Evolutionary conservation across 2,113 vertebrate genomes (phyloP), one percentile per base, ranked within the genome.

Genomic region (Urocolius indicus): DNA sequence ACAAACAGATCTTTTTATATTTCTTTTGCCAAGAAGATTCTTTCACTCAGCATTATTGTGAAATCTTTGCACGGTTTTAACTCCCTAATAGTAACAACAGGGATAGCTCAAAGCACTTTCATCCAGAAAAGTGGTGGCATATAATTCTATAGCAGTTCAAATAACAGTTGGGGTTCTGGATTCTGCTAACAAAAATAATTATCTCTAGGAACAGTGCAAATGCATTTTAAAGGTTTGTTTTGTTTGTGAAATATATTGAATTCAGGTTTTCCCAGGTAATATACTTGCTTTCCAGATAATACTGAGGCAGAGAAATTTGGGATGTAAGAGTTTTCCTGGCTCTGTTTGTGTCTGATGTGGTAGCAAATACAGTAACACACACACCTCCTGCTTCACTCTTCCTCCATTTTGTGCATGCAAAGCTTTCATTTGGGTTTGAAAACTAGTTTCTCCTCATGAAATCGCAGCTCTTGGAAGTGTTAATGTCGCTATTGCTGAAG

Each of bases 401-500:
- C 76, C 87, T 94, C 91, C 94, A 88, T 95, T 89, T 93, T 93
- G 62, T 76, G 63, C 62, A 80, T 45, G 76, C 54, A 94, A 73
- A 80, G 34, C 72, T 86, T 76, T 62, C 16, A 4, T 67, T 83
- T 73, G 15, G 76, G 34, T 93, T 89, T 52, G 46, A 78, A 84
- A 90, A 59, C 59, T 38, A 38, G 20, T 43, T 87, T 80, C 85
- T 84, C 38, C 68, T 92, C 34, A 10, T 81, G 75, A 92, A 84
- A 86, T 63, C 65, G 26, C 83, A 66, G 85, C 82, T 69, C 57
- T 74, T 92, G 57, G 61, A 96, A 95, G 63, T 10, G 30, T 55
- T 81, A 79, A 48, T 16, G 5, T 32, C 52, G 55, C 65, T 85
- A 15, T 59, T 94, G 52, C 68, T 61, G 57, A 81, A 75, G 71